phyloP scores from a whole-genome alignment of 2,797 vertebrate genomes.

The Semotilus atromaculatus region DNA sequence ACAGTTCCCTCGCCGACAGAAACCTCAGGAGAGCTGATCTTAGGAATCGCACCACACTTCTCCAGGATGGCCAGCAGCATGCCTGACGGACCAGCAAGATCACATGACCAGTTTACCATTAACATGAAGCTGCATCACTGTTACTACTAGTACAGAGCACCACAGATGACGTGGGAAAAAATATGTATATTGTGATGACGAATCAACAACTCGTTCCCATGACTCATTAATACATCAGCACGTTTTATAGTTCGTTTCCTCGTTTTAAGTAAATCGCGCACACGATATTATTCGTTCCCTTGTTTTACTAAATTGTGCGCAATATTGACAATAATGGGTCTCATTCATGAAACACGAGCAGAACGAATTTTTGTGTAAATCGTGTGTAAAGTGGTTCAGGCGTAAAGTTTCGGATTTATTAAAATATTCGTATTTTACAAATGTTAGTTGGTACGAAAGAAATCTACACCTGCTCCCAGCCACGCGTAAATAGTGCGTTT shows the following conservation, averaged over 20 bases:
- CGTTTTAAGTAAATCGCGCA: neutral
- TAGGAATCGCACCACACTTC: constrained; percentile 95
- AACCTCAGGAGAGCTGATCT: constrained; percentile 87
- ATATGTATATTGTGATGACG: neutral
- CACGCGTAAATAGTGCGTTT: too few relatives aligned
- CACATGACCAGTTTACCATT: neutral
- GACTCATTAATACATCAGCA: neutral
- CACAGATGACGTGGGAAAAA: neutral
- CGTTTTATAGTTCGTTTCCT: neutral
- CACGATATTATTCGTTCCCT: neutral
- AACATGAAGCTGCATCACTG: neutral
- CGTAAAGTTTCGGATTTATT: too few relatives aligned
- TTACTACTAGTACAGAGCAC: neutral
- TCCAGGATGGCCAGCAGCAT: constrained; percentile 96
- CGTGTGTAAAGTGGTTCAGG: too few relatives aligned
- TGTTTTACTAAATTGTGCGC: neutral
- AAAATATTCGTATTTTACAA: too few relatives aligned
- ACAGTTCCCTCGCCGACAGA: constrained; percentile 94
- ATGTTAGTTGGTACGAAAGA: too few relatives aligned
- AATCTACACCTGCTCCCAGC: too few relatives aligned
- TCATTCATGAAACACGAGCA: too few relatives aligned
- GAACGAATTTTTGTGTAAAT: too few relatives aligned
- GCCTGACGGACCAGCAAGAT: constrained; percentile 72
- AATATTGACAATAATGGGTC: neutral
- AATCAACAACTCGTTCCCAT: too few relatives aligned